Evolutionary conservation across 2,888 invertebrate species (phyloP).

Genomic region (Gandaritis pyraliata): DNA sequence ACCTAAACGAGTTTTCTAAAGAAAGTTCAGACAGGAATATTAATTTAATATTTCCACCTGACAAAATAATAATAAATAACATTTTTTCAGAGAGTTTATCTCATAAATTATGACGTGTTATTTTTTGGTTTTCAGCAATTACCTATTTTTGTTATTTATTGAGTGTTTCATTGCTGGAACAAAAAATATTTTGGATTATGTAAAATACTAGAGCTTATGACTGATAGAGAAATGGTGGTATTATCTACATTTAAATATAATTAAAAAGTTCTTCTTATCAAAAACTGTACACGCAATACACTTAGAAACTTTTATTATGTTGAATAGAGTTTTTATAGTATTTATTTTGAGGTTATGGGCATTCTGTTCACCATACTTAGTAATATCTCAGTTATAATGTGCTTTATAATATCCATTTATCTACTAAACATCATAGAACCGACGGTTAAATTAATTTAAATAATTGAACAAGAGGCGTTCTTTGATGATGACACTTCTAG

Average conservation of each 20-base stretch:
- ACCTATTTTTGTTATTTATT: conserved; percentile 12
- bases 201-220: not conserved
- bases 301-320: no score
- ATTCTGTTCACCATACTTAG: conserved; percentile 6
- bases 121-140: conserved; percentile 14
- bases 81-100: conserved; percentile 9
- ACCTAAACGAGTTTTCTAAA: conserved; percentile 6
- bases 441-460: conserved; percentile 18
- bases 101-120: conserved; percentile 7
- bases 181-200: conserved; percentile 1
- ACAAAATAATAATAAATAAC: conserved; percentile 21
- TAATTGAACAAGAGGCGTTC: conserved; percentile 19
- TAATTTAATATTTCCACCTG: conserved; percentile 18
- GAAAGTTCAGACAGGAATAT: conserved; percentile 12
- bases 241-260: not conserved
- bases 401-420: conserved; percentile 2
- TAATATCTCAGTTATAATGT: conserved; percentile 10
- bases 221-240: not conserved
- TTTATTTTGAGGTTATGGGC: conserved; percentile 8
- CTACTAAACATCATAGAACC: conserved; percentile 1
- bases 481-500: conserved; percentile 22
- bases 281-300: no score
- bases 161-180: not conserved
- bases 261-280: no score
- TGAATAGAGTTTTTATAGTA: no score